Percentiles rank a stretch among this genome's conserved stretches.
phyloP scores from a whole-genome alignment of 1,140 invertebrate species.

The Drosophila rufa region DNA sequence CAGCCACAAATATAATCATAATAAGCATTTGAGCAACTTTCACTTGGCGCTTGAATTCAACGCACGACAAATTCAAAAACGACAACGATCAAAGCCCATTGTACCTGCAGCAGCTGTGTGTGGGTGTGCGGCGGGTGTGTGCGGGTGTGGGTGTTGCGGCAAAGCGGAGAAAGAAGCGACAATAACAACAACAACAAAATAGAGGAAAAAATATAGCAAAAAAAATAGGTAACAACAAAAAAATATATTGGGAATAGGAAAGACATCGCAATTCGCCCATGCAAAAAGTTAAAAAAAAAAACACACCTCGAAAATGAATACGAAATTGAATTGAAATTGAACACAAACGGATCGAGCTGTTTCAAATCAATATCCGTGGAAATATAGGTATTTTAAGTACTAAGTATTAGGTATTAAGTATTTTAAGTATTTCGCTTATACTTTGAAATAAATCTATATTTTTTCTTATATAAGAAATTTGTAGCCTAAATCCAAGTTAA shows the following conservation, averaged over 20 bases:
- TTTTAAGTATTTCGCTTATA: too few relatives aligned
- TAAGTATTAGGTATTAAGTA: too few relatives aligned
- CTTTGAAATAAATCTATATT: too few relatives aligned
- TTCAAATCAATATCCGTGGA: neutral
- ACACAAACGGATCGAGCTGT: neutral
- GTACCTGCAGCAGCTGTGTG: conserved; percentile 13
- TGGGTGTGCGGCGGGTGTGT: conserved; percentile 22
- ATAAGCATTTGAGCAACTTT: conserved; percentile 83
- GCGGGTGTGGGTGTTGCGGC: conserved; percentile 3
- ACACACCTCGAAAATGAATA: conserved; percentile 21
- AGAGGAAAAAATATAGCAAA: conserved; percentile 8
- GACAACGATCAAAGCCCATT: conserved; percentile 60
- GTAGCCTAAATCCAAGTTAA: too few relatives aligned
- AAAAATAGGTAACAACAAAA: conserved; percentile 16
- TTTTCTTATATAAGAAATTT: too few relatives aligned
- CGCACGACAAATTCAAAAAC: conserved; percentile 81
- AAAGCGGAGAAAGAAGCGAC: conserved; percentile 30
- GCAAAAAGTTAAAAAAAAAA: conserved; percentile 41
- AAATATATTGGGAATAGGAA: conserved; percentile 18
- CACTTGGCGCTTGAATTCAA: conserved; percentile 83
- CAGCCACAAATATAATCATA: conserved; percentile 63
- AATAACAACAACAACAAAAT: conserved; percentile 13
- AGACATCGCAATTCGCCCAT: conserved; percentile 44
- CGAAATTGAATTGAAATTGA: conserved; percentile 9
- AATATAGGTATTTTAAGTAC: neutral